Evolutionary conservation across 2,888 invertebrate species (phyloP).

Genomic region (Empis stercorea): DNA sequence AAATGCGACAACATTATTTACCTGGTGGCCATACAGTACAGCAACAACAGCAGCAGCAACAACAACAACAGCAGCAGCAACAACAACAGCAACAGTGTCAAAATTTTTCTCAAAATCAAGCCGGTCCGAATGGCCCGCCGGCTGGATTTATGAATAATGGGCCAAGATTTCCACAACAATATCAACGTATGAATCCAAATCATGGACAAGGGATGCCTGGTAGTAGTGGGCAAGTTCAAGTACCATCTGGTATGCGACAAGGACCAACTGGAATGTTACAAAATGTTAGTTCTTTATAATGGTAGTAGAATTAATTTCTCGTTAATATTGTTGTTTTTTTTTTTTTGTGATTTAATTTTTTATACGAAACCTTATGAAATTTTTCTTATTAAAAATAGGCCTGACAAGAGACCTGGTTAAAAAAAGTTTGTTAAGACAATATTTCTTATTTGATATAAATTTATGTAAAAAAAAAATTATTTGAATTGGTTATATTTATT

Average conservation of each 20-base stretch:
- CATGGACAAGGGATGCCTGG: constrained; percentile 42
- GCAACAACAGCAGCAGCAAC: constrained; percentile 23
- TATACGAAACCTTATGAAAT: too few relatives aligned
- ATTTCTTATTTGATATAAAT: too few relatives aligned
- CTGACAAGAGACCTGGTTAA: too few relatives aligned
- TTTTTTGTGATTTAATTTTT: background rate
- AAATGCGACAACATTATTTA: constrained; percentile 35
- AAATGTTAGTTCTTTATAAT: constrained; percentile 28
- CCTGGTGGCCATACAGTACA: constrained; percentile 13
- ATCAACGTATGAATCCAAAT: constrained; percentile 36
- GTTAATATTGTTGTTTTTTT: constrained; percentile 1
- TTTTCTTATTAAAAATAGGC: too few relatives aligned
- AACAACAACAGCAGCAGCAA: constrained; percentile 24
- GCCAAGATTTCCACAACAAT: constrained; percentile 27
- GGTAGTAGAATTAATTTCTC: background rate
- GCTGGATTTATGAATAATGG: constrained; percentile 36
- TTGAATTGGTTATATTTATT: background rate
- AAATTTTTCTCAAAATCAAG: constrained; percentile 31
- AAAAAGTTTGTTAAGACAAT: too few relatives aligned
- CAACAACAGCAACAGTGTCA: constrained; percentile 25
- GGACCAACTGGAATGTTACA: constrained; percentile 31
- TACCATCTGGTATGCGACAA: constrained; percentile 29
- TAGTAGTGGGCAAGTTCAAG: constrained; percentile 21
- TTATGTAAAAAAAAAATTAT: background rate
- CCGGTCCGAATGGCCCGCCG: constrained; percentile 31